These are phyloP conservation scores for Apamea anceps DNA, from an alignment of 2,888 invertebrate genomes.

Conservation along the genomic window DNA sequence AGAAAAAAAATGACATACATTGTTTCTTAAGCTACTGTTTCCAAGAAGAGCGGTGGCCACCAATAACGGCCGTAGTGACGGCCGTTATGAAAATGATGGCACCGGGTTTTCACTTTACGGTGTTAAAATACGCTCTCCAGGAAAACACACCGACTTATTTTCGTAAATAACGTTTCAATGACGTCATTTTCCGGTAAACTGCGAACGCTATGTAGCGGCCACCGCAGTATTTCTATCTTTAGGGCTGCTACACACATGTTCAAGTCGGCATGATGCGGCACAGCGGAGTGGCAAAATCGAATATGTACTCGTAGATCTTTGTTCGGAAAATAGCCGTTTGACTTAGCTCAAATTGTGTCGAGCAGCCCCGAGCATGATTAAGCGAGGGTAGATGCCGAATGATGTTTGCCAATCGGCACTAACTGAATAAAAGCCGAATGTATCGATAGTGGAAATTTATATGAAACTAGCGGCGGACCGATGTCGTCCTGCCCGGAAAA, in stretches of 20 bases:
- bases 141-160: background rate
- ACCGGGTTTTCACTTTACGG: background rate
- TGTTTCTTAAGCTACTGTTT: too few relatives aligned
- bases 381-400: background rate
- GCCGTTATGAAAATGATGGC: rapidly evolving
- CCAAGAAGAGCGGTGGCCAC: background rate
- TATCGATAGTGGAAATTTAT: too few relatives aligned
- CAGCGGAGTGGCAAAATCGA: background rate
- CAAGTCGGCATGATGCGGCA: background rate
- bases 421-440: background rate
- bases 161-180: background rate
- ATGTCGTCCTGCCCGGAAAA: too few relatives aligned
- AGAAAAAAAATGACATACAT: too few relatives aligned
- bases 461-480: too few relatives aligned
- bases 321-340: background rate
- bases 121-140: background rate
- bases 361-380: background rate
- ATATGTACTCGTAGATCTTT: background rate
- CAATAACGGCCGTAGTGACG: background rate
- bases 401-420: background rate
- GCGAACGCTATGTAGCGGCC: background rate
- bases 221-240: background rate
- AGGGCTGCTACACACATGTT: background rate
- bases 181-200: background rate
- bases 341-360: background rate